phyloP scores from a whole-genome alignment of 2,797 vertebrate genomes.

The Acanthis flammea region DNA sequence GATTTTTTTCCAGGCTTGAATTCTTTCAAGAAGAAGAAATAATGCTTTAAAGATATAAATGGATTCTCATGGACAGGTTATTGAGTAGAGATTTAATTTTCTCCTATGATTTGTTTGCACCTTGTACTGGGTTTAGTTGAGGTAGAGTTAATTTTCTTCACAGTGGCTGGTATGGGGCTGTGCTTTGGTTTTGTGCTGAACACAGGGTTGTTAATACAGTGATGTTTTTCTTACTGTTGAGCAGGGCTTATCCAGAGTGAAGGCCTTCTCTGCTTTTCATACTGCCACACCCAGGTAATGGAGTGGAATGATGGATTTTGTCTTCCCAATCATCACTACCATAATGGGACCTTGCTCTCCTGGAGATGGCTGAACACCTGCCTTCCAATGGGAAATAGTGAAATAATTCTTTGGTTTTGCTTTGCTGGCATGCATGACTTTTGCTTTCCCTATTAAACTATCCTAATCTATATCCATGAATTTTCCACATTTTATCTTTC shows the following conservation, averaged over 20 bases:
- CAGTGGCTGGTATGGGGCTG: background rate
- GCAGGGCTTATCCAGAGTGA: background rate
- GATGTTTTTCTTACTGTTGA: background rate
- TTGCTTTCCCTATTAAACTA: background rate
- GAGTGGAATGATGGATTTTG: background rate
- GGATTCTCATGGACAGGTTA: accelerated
- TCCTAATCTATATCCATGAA: background rate
- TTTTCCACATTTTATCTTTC: background rate
- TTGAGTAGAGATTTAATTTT: background rate
- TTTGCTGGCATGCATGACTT: background rate
- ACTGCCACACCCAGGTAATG: background rate
- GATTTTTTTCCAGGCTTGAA: background rate
- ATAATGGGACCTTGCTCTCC: accelerated
- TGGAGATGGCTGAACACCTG: background rate
- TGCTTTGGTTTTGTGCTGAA: background rate
- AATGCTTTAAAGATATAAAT: background rate
- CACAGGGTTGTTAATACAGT: background rate
- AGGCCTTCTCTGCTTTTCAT: background rate
- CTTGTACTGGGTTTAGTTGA: background rate
- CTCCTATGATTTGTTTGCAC: background rate
- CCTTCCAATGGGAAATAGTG: background rate
- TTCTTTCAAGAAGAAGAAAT: background rate
- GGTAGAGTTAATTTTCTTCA: background rate
- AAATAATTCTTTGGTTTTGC: background rate
- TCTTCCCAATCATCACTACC: background rate